Evolutionary conservation across 2,113 vertebrate species (phyloP).

Genomic region (Caretta caretta): DNA sequence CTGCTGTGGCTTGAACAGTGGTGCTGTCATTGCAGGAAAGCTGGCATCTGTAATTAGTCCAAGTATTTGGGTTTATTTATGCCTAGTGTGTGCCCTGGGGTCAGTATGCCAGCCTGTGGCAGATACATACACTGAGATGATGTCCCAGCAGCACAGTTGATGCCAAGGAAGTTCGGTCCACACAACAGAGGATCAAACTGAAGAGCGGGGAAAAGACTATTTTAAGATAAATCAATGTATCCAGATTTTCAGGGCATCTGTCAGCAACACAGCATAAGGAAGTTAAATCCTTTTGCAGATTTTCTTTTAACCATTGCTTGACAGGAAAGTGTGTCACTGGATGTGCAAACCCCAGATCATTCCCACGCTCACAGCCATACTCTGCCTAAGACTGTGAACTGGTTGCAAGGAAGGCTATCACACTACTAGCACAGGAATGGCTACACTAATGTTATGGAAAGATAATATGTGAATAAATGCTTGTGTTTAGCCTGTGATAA

Average conservation of each 20-base stretch:
- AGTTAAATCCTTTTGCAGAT: slow-evolving; percentile 72
- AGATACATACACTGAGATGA: neutral
- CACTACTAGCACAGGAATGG: neutral
- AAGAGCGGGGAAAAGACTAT: neutral
- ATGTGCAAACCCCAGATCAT: slow-evolving; percentile 4
- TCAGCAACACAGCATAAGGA: slow-evolving; percentile 54
- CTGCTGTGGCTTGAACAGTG: slow-evolving; percentile 8
- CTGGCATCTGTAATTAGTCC: neutral
- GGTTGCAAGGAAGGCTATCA: slow-evolving; percentile 35
- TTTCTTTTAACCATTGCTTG: slow-evolving; percentile 74
- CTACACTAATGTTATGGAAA: neutral
- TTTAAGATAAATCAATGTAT: slow-evolving; percentile 70
- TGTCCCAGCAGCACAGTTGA: accelerated
- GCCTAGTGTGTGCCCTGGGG: neutral
- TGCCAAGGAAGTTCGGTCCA: slow-evolving; percentile 13
- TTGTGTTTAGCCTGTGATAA: neutral
- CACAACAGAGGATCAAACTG: neutral
- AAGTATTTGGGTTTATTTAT: slow-evolving; percentile 7
- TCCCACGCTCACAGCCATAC: neutral
- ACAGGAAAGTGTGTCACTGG: slow-evolving; percentile 42
- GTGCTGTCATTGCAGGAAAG: neutral
- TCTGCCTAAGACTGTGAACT: slow-evolving; percentile 37
- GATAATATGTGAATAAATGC: neutral
- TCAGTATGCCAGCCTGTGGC: accelerated
- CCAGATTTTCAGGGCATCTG: slow-evolving; percentile 78